phyloP scores from a whole-genome alignment of 2,113 vertebrate species.

The Stigmatopora argus region DNA sequence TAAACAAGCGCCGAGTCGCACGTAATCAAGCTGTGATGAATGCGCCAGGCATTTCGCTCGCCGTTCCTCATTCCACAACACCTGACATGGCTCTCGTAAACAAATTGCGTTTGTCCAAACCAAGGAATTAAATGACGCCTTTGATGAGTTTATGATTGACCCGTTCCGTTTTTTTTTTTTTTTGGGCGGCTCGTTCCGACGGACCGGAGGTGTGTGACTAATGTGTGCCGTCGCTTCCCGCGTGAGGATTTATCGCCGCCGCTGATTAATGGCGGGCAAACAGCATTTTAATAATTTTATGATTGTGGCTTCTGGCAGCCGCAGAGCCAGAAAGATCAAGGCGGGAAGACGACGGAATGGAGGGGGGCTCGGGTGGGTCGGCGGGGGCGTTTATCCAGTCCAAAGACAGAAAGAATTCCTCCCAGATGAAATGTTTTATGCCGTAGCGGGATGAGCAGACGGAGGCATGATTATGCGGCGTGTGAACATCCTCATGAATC shows the following conservation, averaged over 20 bases:
- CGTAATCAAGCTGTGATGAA: constrained; percentile 99
- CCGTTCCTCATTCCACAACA: constrained; percentile 96
- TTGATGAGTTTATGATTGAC: constrained; percentile 99
- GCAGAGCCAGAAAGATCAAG: constrained; percentile 52
- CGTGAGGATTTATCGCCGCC: constrained; percentile 91
- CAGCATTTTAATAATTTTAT: constrained; percentile 90
- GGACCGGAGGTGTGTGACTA: constrained; percentile 81
- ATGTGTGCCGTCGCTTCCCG: constrained; percentile 89
- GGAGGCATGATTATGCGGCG: constrained; percentile 73
- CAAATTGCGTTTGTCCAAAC: constrained; percentile 99
- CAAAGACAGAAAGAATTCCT: constrained; percentile 69
- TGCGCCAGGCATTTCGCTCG: constrained; percentile 86
- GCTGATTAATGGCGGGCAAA: constrained; percentile 96
- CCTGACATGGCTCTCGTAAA: constrained; percentile 99
- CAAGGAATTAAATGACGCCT: constrained; percentile 99
- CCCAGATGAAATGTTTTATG: constrained; percentile 82
- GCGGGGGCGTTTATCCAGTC: constrained; percentile 13
- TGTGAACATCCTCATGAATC: constrained; percentile 69
- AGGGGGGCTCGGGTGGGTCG: neutral
- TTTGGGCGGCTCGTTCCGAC: constrained; percentile 88
- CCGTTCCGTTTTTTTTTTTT: constrained; percentile 74
- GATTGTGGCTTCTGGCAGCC: constrained; percentile 81
- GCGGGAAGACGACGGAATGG: constrained; percentile 16
- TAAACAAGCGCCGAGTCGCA: constrained; percentile 96
- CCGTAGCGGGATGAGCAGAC: constrained; percentile 69